Base-by-base conservation (phyloP, 1,140 invertebrate genomes). In the Sinella curviseta region DNA sequence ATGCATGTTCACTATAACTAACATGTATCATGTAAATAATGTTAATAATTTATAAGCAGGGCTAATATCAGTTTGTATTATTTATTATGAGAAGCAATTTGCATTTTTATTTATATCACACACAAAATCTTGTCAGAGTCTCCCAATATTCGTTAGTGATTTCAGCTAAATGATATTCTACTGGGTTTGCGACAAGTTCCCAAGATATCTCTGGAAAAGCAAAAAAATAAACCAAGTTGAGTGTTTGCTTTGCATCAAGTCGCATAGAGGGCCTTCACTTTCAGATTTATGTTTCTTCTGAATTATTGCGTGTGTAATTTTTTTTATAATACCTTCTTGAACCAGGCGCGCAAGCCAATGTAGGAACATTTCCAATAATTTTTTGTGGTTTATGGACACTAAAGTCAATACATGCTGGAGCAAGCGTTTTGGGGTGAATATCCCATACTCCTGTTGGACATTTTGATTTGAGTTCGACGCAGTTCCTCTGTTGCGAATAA, bases 341-440 rank as follows among this genome's bases (percentile, higher is more conserved):
- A 2, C 79, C 79, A 8, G 54, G 33, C 16, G 57, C 67, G 28
- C 79, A 80, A 2, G 30, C n/a, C 16, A 80, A 78, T 26, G 67
- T 33, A 4, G 76, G 76, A 8, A 80, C 76, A 35, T 80, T 80
- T 39, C 76, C 67, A 39, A 80, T 77, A 8, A 80, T 74, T 35
- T 1, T 0, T 1, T 74, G 2, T 8, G 55, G 26, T 20, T 14
- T 4, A 4, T 30, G 24, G 8, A 1, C 17, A 30, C 31, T 33
- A 1, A 75, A 2, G 34, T 75, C 74, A 39, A 48, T 14, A 16
- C 74, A 36, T 36, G 36, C 34, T 39, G 74, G 39, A 20, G 24
- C 3, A 8, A 75, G 24, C 24, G 2, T 75, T 24, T 39, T 35
- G 3, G 74, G 74, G 31, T 36, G 14, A 24, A 75, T 75, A 2